Evolutionary conservation across 2,113 vertebrate genomes (phyloP).

Genomic region (Cisticola juncidis): DNA sequence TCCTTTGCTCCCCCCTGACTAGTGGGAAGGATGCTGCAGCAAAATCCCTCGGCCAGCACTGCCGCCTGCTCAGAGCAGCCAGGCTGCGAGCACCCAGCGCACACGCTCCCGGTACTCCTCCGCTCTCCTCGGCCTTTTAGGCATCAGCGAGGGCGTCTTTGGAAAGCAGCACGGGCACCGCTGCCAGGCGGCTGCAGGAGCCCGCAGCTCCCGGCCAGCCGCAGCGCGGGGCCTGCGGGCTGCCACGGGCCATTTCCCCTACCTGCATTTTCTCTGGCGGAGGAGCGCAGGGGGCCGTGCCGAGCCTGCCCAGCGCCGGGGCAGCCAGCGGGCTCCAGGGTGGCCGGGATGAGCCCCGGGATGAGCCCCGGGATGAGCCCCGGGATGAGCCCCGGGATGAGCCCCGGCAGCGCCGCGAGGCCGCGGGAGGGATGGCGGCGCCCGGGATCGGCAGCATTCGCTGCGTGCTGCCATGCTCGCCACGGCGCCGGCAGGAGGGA

Average conservation of each 20-base stretch:
- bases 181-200: constrained; percentile 33
- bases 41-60: constrained; percentile 61
- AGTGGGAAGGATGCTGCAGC: constrained; percentile 67
- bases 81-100: not conserved
- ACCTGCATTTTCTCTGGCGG: constrained; percentile 21
- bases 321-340: not conserved
- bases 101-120: not conserved
- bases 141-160: not conserved
- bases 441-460: constrained; percentile 20
- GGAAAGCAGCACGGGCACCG: constrained; percentile 24
- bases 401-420: no score
- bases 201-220: constrained; percentile 31
- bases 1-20: constrained; percentile 27
- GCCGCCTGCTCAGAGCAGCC: constrained; percentile 4
- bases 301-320: constrained; percentile 48
- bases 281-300: not conserved
- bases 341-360: not conserved
- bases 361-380: no score
- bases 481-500: not conserved
- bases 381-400: no score
- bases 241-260: constrained; percentile 42
- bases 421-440: not conserved
- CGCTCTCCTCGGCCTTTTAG: not conserved
- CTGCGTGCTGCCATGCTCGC: not conserved
- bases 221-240: not conserved